These are phyloP conservation scores for Anas bernieri DNA, from an alignment of 2,797 vertebrate genomes.

Conservation along the genomic window DNA sequence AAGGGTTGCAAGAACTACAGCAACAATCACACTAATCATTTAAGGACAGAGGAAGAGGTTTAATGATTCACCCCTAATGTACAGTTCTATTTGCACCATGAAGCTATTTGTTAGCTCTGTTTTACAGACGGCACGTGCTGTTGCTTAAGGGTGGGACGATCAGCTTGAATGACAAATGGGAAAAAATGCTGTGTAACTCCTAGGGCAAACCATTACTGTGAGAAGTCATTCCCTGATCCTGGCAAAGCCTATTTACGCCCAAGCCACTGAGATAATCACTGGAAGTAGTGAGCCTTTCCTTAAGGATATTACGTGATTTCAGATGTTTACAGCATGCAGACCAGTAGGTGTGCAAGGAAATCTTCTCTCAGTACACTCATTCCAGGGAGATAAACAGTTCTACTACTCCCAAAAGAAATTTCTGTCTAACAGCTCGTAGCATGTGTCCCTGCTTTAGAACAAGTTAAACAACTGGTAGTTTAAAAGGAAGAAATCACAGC, in stretches of 20 bases:
- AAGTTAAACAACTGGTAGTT: background rate
- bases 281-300: background rate
- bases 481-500: background rate
- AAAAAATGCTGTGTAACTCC: background rate
- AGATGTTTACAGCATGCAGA: background rate
- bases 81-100: background rate
- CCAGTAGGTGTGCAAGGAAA: background rate
- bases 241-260: background rate
- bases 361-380: background rate
- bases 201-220: background rate
- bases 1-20: background rate
- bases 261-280: background rate
- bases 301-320: background rate
- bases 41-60: background rate
- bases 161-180: slow-evolving; percentile 37
- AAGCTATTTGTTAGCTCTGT: background rate
- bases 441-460: background rate
- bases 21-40: background rate
- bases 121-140: background rate
- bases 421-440: background rate
- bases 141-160: background rate
- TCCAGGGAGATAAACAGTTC: background rate
- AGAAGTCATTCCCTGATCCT: background rate
- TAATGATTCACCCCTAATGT: background rate
- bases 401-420: background rate